Conservation (phyloP, 2,113 vertebrate genomes). For the Prionailurus bengalensis region DNA sequence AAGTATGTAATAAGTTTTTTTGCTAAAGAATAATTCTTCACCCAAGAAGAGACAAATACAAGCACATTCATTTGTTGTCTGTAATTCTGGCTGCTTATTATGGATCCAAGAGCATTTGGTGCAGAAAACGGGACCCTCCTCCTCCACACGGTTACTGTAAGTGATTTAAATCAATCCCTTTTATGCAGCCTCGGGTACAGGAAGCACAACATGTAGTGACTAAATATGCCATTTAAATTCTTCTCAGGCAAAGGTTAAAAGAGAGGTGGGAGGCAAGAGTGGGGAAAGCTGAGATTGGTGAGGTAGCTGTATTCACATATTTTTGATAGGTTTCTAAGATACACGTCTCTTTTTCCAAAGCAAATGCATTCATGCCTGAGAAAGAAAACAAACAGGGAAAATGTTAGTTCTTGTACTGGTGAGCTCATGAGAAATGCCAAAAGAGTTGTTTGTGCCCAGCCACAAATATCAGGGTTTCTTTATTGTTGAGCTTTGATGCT, state of each 20-base stretch:
- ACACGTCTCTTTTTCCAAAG: constrained; percentile 71
- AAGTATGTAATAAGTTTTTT: not conserved
- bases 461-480: constrained; percentile 81
- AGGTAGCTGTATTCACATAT: constrained; percentile 70
- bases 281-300: not conserved
- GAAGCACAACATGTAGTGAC: constrained; percentile 52
- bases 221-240: constrained; percentile 75
- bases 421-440: constrained; percentile 76
- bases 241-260: constrained; percentile 74
- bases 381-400: constrained; percentile 67
- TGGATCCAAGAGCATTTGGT: constrained; percentile 41
- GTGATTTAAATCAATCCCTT: constrained; percentile 75
- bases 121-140: constrained; percentile 4
- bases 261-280: constrained; percentile 45
- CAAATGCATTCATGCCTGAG: constrained; percentile 61
- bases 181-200: constrained; percentile 43
- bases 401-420: constrained; percentile 68
- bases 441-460: constrained; percentile 76
- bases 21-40: constrained; percentile 38
- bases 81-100: constrained; percentile 57
- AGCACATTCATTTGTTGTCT: not conserved
- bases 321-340: constrained; percentile 82
- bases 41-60: constrained; percentile 35
- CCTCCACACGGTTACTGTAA: constrained; percentile 65
- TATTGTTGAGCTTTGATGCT: constrained; percentile 84